Evolutionary conservation across 2,888 invertebrate genomes (phyloP).

Genomic region (Caenorhabditis japonica): DNA sequence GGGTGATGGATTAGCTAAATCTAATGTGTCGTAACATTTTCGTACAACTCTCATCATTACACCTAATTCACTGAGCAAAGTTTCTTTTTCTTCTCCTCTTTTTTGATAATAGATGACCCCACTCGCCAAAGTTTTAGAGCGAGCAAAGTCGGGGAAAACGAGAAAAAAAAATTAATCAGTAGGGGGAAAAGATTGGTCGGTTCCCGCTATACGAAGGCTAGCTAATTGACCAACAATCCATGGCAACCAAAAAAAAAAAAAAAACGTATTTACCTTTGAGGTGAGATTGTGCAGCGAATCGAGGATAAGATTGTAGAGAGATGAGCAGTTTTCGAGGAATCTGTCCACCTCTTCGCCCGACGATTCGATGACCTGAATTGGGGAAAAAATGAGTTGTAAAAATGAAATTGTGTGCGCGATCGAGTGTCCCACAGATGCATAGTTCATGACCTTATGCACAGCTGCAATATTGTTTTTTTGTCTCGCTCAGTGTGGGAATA

Average conservation of each 20-base stretch:
- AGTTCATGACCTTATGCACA: not conserved
- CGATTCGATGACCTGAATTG: constrained; percentile 33
- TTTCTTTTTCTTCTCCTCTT: no score
- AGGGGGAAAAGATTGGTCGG: not conserved
- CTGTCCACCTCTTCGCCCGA: constrained; percentile 57
- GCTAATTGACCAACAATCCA: constrained; percentile 16
- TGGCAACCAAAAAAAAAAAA: constrained; percentile 16
- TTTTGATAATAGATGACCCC: constrained; percentile 49
- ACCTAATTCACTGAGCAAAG: no score
- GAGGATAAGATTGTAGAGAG: constrained; percentile 66
- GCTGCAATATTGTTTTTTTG: not conserved
- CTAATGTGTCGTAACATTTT: constrained; percentile 36
- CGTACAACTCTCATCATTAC: constrained; percentile 20
- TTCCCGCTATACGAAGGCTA: not conserved
- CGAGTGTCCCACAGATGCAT: not conserved
- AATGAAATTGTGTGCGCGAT: not conserved
- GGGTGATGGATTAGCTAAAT: constrained; percentile 15
- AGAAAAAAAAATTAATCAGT: constrained; percentile 21
- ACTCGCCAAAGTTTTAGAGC: constrained; percentile 13
- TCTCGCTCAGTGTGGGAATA: not conserved
- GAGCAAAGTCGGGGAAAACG: not conserved
- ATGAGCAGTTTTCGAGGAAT: constrained; percentile 64
- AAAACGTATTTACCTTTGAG: constrained; percentile 52
- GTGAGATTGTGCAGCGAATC: constrained; percentile 63
- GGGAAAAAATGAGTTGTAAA: not conserved